phyloP scores from a whole-genome alignment of 2,797 vertebrate genomes.

The Alca torda region DNA sequence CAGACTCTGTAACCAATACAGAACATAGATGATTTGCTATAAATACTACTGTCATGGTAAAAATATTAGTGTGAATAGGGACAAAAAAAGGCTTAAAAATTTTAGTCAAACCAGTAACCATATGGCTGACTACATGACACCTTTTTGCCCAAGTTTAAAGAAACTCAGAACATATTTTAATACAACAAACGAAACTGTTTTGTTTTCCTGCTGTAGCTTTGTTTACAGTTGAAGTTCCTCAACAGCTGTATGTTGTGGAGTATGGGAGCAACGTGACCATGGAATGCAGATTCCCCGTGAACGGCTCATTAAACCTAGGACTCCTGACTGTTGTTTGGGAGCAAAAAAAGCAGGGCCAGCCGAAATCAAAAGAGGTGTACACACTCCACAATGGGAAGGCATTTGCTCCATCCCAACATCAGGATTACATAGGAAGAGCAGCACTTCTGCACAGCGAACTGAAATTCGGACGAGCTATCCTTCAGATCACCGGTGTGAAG shows the following conservation, averaged over 20 bases:
- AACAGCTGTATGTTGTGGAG: slow-evolving; percentile 66
- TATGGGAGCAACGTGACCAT: slow-evolving; percentile 76
- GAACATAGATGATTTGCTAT: not conserved
- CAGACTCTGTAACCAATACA: not conserved
- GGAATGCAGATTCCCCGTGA: slow-evolving; percentile 83
- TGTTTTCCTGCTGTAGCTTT: slow-evolving; percentile 71
- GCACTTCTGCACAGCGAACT: slow-evolving; percentile 75
- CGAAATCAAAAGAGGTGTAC: slow-evolving; percentile 67
- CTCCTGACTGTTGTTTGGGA: slow-evolving; percentile 80
- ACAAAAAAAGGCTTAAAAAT: not conserved
- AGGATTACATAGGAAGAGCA: slow-evolving; percentile 69
- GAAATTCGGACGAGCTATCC: slow-evolving; percentile 72
- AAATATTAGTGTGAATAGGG: not conserved
- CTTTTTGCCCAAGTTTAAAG: not conserved
- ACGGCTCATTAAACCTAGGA: not conserved
- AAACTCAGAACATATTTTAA: not conserved
- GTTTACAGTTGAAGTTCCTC: slow-evolving; percentile 83
- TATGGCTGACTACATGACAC: not conserved
- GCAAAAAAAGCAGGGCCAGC: not conserved
- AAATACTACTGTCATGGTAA: not conserved
- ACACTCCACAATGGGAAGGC: slow-evolving; percentile 44
- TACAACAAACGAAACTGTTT: not conserved
- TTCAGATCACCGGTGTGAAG: slow-evolving; percentile 76
- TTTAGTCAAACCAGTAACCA: not conserved
- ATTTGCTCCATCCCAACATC: slow-evolving; percentile 27